These are phyloP conservation scores for Agelaius tricolor DNA, from an alignment of 2,113 vertebrate genomes.

Conservation along the genomic window DNA sequence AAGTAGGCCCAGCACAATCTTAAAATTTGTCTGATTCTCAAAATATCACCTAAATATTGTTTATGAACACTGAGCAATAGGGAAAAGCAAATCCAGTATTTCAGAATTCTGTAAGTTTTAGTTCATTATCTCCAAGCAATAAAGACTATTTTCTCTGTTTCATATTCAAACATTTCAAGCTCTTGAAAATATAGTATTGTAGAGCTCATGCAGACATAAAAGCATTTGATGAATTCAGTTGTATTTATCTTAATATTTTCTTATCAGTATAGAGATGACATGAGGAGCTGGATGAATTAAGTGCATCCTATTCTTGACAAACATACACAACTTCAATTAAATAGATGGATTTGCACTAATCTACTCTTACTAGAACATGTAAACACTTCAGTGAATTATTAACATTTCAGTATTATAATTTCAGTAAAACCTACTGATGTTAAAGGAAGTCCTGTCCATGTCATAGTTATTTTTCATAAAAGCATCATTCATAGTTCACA, in stretches of 20 bases:
- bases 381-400: not conserved
- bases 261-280: not conserved
- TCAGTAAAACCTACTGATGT: not conserved
- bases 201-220: not conserved
- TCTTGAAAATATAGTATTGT: not conserved
- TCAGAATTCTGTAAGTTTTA: not conserved
- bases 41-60: not conserved
- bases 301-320: not conserved
- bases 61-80: not conserved
- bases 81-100: not conserved
- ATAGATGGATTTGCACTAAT: not conserved
- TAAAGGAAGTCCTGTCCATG: not conserved
- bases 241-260: not conserved
- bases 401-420: accelerated
- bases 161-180: not conserved
- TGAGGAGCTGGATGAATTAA: not conserved
- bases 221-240: not conserved
- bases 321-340: not conserved
- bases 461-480: not conserved
- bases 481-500: not conserved
- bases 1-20: not conserved
- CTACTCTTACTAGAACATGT: not conserved
- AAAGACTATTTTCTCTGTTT: not conserved
- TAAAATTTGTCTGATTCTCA: not conserved
- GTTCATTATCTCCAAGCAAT: not conserved